These are phyloP conservation scores for Rhea pennata DNA, from an alignment of 2,113 vertebrate genomes.

Conservation along the genomic window DNA sequence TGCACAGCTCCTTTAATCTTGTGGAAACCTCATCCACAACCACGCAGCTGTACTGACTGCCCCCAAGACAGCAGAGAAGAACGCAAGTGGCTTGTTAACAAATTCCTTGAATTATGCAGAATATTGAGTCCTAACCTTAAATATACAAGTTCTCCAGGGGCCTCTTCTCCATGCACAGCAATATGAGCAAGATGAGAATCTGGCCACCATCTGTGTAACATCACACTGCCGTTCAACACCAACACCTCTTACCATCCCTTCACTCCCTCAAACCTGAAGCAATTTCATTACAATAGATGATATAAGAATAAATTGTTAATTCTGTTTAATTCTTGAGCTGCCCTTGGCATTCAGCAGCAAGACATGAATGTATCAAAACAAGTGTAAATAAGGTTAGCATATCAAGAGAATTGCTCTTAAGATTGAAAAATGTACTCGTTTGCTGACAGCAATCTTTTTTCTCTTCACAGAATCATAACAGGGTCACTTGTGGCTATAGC, in stretches of 20 bases:
- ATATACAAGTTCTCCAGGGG: background rate
- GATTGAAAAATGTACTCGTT: slow-evolving; percentile 9
- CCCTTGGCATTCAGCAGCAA: slow-evolving; percentile 46
- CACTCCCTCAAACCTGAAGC: background rate
- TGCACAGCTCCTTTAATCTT: background rate
- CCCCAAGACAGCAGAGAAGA: background rate
- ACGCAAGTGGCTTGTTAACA: background rate
- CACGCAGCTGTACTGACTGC: background rate
- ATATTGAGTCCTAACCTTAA: background rate
- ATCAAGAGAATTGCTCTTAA: slow-evolving; percentile 31
- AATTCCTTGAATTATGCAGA: background rate
- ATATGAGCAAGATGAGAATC: accelerated
- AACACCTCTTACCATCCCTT: background rate
- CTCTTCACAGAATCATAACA: background rate
- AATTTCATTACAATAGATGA: background rate
- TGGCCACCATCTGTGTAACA: background rate
- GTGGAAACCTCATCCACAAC: background rate
- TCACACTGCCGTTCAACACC: background rate
- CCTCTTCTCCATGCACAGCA: background rate
- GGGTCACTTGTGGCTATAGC: background rate
- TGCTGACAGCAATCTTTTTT: background rate
- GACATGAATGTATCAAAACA: background rate
- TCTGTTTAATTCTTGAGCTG: slow-evolving; percentile 14
- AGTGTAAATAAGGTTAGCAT: slow-evolving; percentile 39
- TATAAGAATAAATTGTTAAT: background rate